Base-by-base conservation (phyloP, 2,888 invertebrate species). In the Steinernema carpocapsae region DNA sequence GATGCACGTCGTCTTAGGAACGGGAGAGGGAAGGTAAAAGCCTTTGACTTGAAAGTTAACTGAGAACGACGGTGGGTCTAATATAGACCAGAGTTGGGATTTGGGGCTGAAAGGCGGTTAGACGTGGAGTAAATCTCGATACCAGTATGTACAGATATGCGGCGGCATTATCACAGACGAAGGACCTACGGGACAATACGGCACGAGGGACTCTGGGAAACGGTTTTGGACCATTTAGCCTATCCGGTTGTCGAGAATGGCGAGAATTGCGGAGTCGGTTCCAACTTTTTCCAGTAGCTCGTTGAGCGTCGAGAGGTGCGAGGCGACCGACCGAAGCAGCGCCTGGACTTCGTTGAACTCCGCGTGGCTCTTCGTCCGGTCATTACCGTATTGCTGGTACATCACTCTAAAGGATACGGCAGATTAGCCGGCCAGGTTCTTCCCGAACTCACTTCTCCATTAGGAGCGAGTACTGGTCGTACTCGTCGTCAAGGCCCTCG, bases 141-240 rank as follows among this genome's bases (percentile, higher is more conserved):
- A 32, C 64, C 64, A 64, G 64, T 64, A 64, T 64, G 29, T 64
- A 64, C 64, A 64, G 64, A 64, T 64, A 64, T 64, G 64, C 32
- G 17, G 37, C 17, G 64, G 32, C 64, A 32, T 64, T 64, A 64
- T 64, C 64, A 64, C 64, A 64, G 64, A 32, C 26, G 64, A 64
- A 32, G 64, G 24, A 32, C 7, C 64, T 32, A 32, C 3, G 10
- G n/a, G 19, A 48, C 48, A 14, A 48, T 48, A 64, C 64, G 32
- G 32, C 32, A 32, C 14, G 37, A 17, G 32, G 32, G 19, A 37
- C 37, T 29, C 29, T 64, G 64, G 32, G 64, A 29, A 32, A 52
- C 4, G 64, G 64, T 12, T 2, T 56, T 32, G 32, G 32, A 64
- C 64, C 56, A 19, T 4, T n/a, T 22, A 22, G 26, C 14, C 14